Evolutionary conservation across 2,113 vertebrate genomes (phyloP).

Genomic region (Mormyrus iriodes): DNA sequence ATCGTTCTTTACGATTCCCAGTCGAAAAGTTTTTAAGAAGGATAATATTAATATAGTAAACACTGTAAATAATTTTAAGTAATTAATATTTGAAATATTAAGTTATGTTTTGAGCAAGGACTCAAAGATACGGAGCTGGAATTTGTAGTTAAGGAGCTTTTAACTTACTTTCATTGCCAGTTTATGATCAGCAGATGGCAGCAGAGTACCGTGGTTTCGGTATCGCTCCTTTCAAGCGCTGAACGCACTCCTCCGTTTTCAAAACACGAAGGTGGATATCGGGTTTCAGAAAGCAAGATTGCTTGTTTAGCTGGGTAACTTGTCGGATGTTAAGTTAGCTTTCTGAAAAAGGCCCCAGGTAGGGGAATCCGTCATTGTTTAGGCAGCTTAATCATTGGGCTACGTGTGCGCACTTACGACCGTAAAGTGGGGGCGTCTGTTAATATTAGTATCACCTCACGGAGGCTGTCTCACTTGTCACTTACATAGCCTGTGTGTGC

Average conservation of each 20-base stretch:
- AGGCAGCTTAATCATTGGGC: not conserved
- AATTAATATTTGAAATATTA: not conserved
- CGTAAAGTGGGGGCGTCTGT: not conserved
- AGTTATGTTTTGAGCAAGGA: not conserved
- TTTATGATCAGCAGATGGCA: slow-evolving; percentile 14
- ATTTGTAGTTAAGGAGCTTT: not conserved
- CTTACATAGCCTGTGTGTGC: not conserved
- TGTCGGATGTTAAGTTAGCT: not conserved
- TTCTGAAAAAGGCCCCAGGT: not conserved
- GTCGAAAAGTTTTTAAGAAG: not conserved
- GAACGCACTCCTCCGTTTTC: not conserved
- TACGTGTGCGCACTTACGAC: not conserved
- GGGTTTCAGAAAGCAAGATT: not conserved
- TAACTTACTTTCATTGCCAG: not conserved
- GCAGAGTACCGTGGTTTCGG: not conserved
- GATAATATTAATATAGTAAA: not conserved
- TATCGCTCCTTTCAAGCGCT: not conserved
- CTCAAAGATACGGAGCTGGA: not conserved
- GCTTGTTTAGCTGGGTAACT: not conserved
- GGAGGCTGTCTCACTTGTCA: not conserved
- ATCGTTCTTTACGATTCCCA: not conserved
- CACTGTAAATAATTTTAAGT: not conserved
- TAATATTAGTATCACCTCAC: not conserved
- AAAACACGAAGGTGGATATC: not conserved
- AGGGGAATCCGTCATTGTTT: not conserved